Percentiles rank a stretch among this genome's conserved stretches.
phyloP scores from a whole-genome alignment of 1,140 invertebrate species.

The Trissolcus basalis region DNA sequence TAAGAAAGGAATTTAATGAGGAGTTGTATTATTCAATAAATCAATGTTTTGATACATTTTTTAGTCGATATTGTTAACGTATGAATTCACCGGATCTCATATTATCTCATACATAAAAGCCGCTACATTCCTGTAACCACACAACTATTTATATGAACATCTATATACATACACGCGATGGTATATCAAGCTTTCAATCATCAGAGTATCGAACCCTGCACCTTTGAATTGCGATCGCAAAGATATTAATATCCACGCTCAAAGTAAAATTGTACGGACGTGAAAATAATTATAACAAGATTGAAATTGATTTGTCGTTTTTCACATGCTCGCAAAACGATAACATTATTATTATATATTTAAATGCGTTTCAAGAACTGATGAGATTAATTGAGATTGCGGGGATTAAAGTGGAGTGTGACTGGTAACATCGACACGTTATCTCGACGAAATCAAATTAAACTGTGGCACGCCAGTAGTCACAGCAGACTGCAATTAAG shows the following conservation, averaged over 20 bases:
- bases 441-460: conserved; percentile 56
- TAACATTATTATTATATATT: conserved; percentile 39
- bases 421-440: conserved; percentile 49
- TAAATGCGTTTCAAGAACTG: conserved; percentile 41
- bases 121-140: conserved; percentile 2
- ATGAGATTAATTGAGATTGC: conserved; percentile 48
- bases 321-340: conserved; percentile 17
- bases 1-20: too few species aligned
- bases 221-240: conserved; percentile 25
- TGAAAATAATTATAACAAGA: conserved; percentile 8
- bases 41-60: too few species aligned
- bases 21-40: too few species aligned
- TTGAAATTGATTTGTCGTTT: conserved; percentile 9
- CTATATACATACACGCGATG: not conserved
- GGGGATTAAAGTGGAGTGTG: conserved; percentile 44
- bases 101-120: too few species aligned
- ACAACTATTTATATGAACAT: conserved; percentile 31
- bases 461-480: conserved; percentile 28
- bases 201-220: conserved; percentile 25
- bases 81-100: too few species aligned
- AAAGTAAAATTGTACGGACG: not conserved
- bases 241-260: conserved; percentile 33
- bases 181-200: conserved; percentile 26
- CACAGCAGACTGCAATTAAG: conserved; percentile 40
- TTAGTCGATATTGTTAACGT: too few species aligned